A percentile compares a stretch with the other conserved stretches of the same genome.
These are phyloP conservation scores for Cryptus viduatorius DNA, from an alignment of 2,888 invertebrate species.

Conservation along the genomic window DNA sequence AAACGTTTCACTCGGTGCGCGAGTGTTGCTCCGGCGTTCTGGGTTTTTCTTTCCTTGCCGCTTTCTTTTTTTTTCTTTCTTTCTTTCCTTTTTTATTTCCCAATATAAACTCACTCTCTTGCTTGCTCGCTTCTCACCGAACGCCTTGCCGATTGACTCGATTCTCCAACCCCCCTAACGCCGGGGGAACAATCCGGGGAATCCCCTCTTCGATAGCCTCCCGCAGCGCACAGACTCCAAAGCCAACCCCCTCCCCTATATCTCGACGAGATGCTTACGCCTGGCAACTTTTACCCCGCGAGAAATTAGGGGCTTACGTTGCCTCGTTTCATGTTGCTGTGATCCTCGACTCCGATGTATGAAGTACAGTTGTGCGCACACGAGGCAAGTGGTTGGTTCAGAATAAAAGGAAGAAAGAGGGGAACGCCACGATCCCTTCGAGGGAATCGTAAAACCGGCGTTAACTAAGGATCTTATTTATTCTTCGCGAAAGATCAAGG, in stretches of 20 bases:
- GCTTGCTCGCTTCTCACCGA: constrained; percentile 63
- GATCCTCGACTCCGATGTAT: constrained; percentile 28
- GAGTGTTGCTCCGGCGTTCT: constrained; percentile 76
- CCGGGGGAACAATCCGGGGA: constrained; percentile 51
- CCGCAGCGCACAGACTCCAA: constrained; percentile 48
- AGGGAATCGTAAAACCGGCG: constrained; percentile 44
- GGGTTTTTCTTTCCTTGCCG: constrained; percentile 42
- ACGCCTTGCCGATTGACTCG: constrained; percentile 76
- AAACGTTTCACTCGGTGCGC: constrained; percentile 81
- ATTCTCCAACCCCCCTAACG: constrained; percentile 66
- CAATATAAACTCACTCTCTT: constrained; percentile 73
- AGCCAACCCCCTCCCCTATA: constrained; percentile 59
- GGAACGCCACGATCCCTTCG: constrained; percentile 37
- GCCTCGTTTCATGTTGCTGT: constrained; percentile 69
- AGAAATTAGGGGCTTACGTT: constrained; percentile 85
- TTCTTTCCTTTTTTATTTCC: constrained; percentile 55
- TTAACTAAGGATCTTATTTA: constrained; percentile 65
- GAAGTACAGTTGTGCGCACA: constrained; percentile 39
- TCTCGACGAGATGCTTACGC: constrained; percentile 74
- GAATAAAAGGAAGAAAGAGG: constrained; percentile 24
- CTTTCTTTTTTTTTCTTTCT: constrained; percentile 22
- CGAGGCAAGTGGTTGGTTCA: constrained; percentile 36
- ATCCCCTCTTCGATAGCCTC: constrained; percentile 46
- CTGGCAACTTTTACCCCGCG: constrained; percentile 75
- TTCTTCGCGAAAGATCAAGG: constrained; percentile 52